Base-by-base conservation (phyloP, 2,888 invertebrate genomes). In the Mesorhabditis sp. region DNA sequence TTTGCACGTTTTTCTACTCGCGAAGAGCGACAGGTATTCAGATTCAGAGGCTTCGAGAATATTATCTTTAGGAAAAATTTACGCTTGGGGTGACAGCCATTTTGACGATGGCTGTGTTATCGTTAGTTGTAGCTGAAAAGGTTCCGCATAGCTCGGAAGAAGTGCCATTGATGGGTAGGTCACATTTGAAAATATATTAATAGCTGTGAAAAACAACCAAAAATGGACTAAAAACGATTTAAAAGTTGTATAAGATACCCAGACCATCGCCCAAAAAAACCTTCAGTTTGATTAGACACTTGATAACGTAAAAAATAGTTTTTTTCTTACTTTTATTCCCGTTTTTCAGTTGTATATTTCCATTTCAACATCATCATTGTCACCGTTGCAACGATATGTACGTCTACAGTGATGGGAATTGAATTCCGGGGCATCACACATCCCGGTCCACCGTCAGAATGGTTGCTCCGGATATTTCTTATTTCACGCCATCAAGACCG, bases 41-140 rank as follows among this genome's bases (percentile, higher is more conserved):
- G 10, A 64, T 43, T 63, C 64, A 67, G 13, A 67, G n/a, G 6
- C 58, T 64, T 70, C 50, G 45, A 43, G 58, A 58, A 67, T 67
- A 67, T 67, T 64, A 66, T 70, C 41, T 43, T 61, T 28, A 80
- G 81, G 82, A 82, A 66, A 73, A 80, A 6, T 82, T 80, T 70
- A 79, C 81, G 5, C 78, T 82, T n/a, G 82, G 82, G 45, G 80
- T 81, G 5, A 82, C 82, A 5, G 77, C 82, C 13, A 79, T 81
- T 66, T 74, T 82, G 63, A 79, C 79, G 66, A 79, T 82, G 74
- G 81, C 82, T 7, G 82, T 82, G 2, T 68, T 81, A 5, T 80
- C 80, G 1, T 67, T 81, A 6, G 82, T 82, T 3, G 82, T 82
- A 10, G 78, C 80, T 2, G 82, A 82, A 68, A 82, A 82, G 70